phyloP scores from a whole-genome alignment of 2,113 vertebrate species.

The Nesogale talazaci region DNA sequence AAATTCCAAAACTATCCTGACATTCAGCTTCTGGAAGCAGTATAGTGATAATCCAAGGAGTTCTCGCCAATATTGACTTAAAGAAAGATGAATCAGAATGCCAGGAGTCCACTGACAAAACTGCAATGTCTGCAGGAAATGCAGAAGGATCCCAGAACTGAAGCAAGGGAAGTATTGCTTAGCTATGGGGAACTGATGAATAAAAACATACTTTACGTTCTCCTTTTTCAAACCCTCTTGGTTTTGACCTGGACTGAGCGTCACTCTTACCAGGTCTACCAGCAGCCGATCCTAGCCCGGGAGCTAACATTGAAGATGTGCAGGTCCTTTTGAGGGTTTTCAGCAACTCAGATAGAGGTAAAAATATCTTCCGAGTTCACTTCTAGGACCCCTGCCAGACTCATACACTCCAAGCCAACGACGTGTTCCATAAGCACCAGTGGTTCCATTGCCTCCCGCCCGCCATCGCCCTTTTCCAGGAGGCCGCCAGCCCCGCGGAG shows the following conservation, averaged over 20 bases:
- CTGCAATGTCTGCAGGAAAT: constrained; percentile 96
- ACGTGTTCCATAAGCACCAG: constrained; percentile 98
- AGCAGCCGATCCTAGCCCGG: constrained; percentile 94
- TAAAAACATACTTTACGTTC: constrained; percentile 96
- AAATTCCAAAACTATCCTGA: constrained; percentile 94
- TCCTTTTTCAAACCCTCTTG: constrained; percentile 97
- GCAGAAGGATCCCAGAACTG: constrained; percentile 93
- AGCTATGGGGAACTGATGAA: constrained; percentile 97
- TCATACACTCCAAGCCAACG: constrained; percentile 97
- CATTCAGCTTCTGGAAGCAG: constrained; percentile 89
- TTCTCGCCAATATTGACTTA: constrained; percentile 96
- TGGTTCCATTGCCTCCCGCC: constrained; percentile 95
- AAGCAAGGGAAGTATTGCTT: constrained; percentile 93
- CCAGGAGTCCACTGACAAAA: constrained; percentile 97
- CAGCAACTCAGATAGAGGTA: constrained; percentile 96
- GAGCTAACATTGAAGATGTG: constrained; percentile 95
- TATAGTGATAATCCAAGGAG: constrained; percentile 94
- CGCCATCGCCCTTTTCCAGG: constrained; percentile 90
- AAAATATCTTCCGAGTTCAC: constrained; percentile 96
- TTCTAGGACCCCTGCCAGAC: constrained; percentile 92
- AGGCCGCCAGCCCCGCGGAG: constrained; percentile 12
- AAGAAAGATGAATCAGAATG: constrained; percentile 99
- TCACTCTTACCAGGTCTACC: constrained; percentile 96
- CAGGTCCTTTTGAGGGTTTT: constrained; percentile 97
- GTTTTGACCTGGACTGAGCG: constrained; percentile 95